These are phyloP conservation scores for Deilephila elpenor DNA, from an alignment of 2,888 invertebrate genomes.

Conservation along the genomic window DNA sequence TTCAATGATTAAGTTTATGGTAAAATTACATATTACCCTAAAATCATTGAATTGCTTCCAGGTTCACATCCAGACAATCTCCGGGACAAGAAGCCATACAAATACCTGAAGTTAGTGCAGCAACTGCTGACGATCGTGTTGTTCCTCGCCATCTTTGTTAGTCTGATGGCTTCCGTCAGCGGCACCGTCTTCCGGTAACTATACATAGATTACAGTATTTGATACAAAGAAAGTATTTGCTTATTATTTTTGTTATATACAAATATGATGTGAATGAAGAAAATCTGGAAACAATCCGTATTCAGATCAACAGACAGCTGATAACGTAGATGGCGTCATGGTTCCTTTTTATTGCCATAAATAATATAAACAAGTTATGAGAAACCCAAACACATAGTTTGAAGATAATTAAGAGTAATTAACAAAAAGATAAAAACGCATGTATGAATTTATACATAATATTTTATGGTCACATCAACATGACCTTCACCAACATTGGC, in stretches of 20 bases:
- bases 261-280: not conserved
- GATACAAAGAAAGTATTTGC: not conserved
- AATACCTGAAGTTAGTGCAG: slow-evolving; percentile 88
- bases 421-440: too few relatives aligned
- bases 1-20: too few relatives aligned
- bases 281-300: too few relatives aligned
- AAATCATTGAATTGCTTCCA: slow-evolving; percentile 42
- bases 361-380: too few relatives aligned
- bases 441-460: too few relatives aligned
- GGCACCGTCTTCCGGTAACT: slow-evolving; percentile 79
- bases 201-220: not conserved
- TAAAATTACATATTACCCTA: not conserved
- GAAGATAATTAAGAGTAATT: too few relatives aligned
- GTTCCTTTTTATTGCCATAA: too few relatives aligned
- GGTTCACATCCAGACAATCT: slow-evolving; percentile 79
- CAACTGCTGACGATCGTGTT: slow-evolving; percentile 91
- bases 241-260: not conserved
- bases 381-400: too few relatives aligned
- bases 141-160: slow-evolving; percentile 91
- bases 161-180: slow-evolving; percentile 89
- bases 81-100: slow-evolving; percentile 77
- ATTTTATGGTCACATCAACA: too few relatives aligned
- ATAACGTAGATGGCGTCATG: too few relatives aligned
- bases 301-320: too few relatives aligned
- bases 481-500: too few relatives aligned